Base-by-base conservation (phyloP, 2,113 vertebrate species). In the Megaceryle torquata region DNA sequence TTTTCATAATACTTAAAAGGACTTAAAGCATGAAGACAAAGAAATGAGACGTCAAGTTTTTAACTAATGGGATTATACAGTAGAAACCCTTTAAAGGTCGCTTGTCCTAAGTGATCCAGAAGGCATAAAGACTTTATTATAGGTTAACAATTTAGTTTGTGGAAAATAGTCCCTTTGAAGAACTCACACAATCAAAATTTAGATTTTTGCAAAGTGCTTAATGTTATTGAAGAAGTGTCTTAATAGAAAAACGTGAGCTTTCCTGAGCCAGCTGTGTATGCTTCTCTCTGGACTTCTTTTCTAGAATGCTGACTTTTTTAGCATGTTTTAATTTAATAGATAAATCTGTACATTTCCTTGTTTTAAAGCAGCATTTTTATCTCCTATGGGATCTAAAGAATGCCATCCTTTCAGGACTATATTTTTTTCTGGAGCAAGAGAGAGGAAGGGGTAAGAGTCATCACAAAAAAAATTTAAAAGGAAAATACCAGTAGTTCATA, bases 61-160 rank as follows among this genome's bases (percentile, higher is more conserved):
- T 89, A 92, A 93, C 77, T 96, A 94, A 94, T 85, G 69, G 41
- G 91, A 95, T 96, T 95, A 89, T 48, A 46, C 44, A 82, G 89
- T n/a, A 88, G 48, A 85, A 57, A 84, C 44, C 22, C 46, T 86
- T 96, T 93, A 86, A 95, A 88, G 69, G 82, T 24, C 22, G 59
- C 67, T 90, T 95, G 92, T 80, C 54, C 70, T 84, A 59, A 87
- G 64, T 90, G 91, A 81, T 92, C 67, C 56, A 78, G 51, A 25
- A 91, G 82, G 77, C 35, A 64, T 41, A 65, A 91, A 56, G 89
- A 78, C 35, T 48, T 79, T 89, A 50, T 85, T 90, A 82, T 50
- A 91, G 69, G 79, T 78, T 85, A 86, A 50, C 41, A 70, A 35
- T 82, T 93, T 94, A 86, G 89, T 88, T 78, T 67, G 60, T 69